Percentiles rank a stretch among this genome's conserved stretches.
Evolutionary conservation across 2,113 vertebrate species (phyloP).

Genomic region (Leuciscus idus): DNA sequence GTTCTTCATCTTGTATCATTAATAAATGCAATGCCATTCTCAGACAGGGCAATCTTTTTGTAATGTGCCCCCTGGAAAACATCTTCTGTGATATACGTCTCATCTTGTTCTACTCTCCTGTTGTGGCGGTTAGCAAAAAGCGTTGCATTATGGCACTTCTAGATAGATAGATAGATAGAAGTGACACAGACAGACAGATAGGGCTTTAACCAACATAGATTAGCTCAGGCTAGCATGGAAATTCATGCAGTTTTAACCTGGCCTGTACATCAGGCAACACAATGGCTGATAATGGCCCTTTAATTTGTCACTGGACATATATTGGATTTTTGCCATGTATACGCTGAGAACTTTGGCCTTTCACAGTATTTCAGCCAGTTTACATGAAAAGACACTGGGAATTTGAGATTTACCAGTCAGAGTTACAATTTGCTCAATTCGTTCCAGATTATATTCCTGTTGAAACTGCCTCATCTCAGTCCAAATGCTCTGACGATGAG

Average conservation of each 20-base stretch:
- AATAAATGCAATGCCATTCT: too few species aligned
- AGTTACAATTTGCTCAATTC: constrained; percentile 19
- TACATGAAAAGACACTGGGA: constrained; percentile 12
- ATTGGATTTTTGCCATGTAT: constrained; percentile 11
- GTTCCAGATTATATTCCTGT: constrained; percentile 53
- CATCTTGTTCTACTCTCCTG: too few species aligned
- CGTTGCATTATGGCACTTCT: too few species aligned
- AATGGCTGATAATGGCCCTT: background rate
- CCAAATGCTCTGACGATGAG: constrained; percentile 30
- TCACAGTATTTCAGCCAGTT: constrained; percentile 3
- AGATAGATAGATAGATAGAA: too few species aligned
- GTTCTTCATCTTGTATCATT: too few species aligned
- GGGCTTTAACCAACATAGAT: background rate
- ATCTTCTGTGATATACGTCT: too few species aligned
- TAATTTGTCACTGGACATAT: constrained; percentile 6
- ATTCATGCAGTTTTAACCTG: background rate
- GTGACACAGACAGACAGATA: background rate
- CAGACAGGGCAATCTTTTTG: too few species aligned
- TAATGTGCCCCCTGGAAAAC: too few species aligned
- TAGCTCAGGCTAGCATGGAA: background rate
- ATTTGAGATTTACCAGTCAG: constrained; percentile 1
- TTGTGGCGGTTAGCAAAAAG: too few species aligned
- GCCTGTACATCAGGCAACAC: background rate
- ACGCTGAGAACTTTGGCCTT: constrained; percentile 20
- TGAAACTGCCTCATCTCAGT: constrained; percentile 6